Evolutionary conservation across 2,888 invertebrate species (phyloP).

Genomic region (Polia nebulosa): DNA sequence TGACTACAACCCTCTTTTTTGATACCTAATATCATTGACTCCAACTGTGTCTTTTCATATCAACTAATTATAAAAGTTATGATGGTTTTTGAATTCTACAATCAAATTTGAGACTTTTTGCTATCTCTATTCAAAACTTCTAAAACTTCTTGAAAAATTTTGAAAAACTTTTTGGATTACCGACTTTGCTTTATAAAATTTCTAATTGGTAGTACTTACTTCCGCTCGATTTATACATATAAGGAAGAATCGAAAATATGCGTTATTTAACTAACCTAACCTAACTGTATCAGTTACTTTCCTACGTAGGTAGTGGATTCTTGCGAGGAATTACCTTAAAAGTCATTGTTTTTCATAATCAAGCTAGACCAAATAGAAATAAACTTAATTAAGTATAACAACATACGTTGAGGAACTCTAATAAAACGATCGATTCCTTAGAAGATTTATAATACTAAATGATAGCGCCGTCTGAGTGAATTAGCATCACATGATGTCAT

Average conservation of each 20-base stretch:
- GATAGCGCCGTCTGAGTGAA: slow-evolving; percentile 81
- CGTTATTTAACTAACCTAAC: not conserved
- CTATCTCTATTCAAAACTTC: slow-evolving; percentile 33
- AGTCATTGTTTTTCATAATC: not conserved
- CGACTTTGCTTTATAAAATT: not conserved
- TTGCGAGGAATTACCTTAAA: not conserved
- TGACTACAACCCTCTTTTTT: no score
- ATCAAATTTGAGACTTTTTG: slow-evolving; percentile 18
- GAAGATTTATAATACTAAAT: slow-evolving; percentile 81
- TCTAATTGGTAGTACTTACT: not conserved
- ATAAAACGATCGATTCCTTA: slow-evolving; percentile 74
- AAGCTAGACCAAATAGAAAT: not conserved
- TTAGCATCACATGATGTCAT: slow-evolving; percentile 88
- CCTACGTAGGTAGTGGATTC: not conserved
- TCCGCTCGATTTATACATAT: not conserved
- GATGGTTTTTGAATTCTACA: not conserved
- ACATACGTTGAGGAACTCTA: slow-evolving; percentile 55
- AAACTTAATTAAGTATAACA: slow-evolving; percentile 7
- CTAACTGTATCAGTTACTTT: not conserved
- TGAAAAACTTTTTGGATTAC: slow-evolving; percentile 13
- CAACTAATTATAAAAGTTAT: not conserved
- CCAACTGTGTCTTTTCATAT: not conserved
- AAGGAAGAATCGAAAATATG: not conserved
- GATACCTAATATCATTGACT: no score
- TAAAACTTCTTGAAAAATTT: not conserved